phyloP scores from a whole-genome alignment of 2,888 invertebrate genomes.

The Ormyrus labotus region DNA sequence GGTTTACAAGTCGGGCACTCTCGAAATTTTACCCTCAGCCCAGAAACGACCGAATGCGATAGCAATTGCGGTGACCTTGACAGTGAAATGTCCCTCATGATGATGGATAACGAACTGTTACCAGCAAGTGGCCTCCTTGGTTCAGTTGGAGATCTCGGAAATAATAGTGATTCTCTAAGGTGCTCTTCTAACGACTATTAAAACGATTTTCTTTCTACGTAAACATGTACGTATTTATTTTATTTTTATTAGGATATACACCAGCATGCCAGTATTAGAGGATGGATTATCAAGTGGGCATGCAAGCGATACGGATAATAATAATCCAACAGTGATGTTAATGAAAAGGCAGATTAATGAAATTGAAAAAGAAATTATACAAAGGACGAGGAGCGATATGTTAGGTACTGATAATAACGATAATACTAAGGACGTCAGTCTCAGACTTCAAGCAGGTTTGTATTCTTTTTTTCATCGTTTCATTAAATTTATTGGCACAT shows the following conservation, averaged over 20 bases:
- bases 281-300: slow-evolving; percentile 96
- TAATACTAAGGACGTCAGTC: slow-evolving; percentile 67
- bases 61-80: slow-evolving; percentile 91
- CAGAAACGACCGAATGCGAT: slow-evolving; percentile 95
- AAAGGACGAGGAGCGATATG: slow-evolving; percentile 78
- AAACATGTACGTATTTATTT: not conserved
- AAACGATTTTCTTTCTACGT: not conserved
- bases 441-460: slow-evolving; percentile 57
- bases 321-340: slow-evolving; percentile 84
- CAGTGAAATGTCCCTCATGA: slow-evolving; percentile 88
- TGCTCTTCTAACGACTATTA: not conserved
- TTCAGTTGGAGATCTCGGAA: slow-evolving; percentile 78
- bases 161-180: slow-evolving; percentile 81
- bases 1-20: slow-evolving; percentile 83
- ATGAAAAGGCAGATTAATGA: slow-evolving; percentile 84
- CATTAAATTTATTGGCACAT: no score
- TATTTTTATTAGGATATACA: slow-evolving; percentile 77
- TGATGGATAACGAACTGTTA: slow-evolving; percentile 82
- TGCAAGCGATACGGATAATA: slow-evolving; percentile 94
- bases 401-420: slow-evolving; percentile 68
- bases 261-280: slow-evolving; percentile 93
- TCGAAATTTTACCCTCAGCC: slow-evolving; percentile 91
- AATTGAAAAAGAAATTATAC: slow-evolving; percentile 83
- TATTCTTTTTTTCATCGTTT: not conserved
- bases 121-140: slow-evolving; percentile 73